A percentile compares a stretch with the other conserved stretches of the same genome.
Conservation (phyloP, 2,113 vertebrate species). For the Phaethornis superciliosus region DNA sequence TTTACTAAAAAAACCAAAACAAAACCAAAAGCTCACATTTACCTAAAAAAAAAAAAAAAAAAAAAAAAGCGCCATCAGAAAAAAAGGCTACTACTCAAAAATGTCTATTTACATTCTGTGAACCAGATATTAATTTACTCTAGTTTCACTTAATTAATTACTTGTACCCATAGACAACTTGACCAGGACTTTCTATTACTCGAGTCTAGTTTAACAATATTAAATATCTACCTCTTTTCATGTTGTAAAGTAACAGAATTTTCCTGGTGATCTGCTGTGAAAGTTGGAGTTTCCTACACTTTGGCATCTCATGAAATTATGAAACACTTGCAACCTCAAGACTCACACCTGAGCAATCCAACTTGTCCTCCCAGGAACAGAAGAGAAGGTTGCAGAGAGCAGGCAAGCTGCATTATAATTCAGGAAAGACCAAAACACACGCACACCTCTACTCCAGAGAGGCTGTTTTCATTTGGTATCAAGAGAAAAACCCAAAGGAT, state of each 20-base stretch:
- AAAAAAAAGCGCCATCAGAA: not conserved
- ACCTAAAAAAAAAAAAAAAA: not conserved
- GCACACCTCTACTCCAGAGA: not conserved
- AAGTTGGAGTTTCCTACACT: not conserved
- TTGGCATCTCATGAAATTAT: slow-evolving; percentile 23
- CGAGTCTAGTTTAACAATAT: not conserved
- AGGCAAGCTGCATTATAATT: not conserved
- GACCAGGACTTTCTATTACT: not conserved
- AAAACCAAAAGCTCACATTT: not conserved
- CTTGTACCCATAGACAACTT: not conserved
- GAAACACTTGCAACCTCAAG: slow-evolving; percentile 49
- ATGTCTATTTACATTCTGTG: slow-evolving; percentile 32
- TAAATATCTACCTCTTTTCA: not conserved
- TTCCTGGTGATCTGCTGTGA: not conserved
- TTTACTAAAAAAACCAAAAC: not conserved
- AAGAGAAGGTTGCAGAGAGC: slow-evolving; percentile 12
- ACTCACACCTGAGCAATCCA: slow-evolving; percentile 69
- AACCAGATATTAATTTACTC: not conserved
- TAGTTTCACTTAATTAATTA: not conserved
- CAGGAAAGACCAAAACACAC: not conserved
- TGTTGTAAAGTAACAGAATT: not conserved
- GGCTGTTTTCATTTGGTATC: not conserved
- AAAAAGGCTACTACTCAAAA: not conserved
- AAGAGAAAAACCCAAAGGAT: not conserved
- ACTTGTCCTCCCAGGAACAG: slow-evolving; percentile 13